Conservation (phyloP, 2,113 vertebrate species). For the Tiliqua scincoides region DNA sequence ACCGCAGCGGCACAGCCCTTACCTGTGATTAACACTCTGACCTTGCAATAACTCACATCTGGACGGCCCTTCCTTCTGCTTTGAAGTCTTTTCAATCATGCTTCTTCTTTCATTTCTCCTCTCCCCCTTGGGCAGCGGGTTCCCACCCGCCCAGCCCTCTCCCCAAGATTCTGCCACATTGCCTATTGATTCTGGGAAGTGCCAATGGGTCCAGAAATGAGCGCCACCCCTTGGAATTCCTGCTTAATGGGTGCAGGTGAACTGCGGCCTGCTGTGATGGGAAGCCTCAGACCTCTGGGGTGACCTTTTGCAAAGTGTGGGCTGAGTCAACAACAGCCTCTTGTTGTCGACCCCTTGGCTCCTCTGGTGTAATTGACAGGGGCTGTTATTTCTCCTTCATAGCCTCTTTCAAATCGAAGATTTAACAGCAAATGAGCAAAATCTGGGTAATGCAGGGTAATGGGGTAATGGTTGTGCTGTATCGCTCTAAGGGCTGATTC, state of each 20-base stretch:
- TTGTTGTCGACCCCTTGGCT: constrained; percentile 12
- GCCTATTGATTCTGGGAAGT: constrained; percentile 58
- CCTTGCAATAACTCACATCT: constrained; percentile 77
- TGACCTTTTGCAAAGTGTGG: constrained; percentile 67
- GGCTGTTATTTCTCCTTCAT: constrained; percentile 59
- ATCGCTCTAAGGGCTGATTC: neutral
- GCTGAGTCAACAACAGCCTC: constrained; percentile 59
- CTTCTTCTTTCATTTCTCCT: constrained; percentile 61
- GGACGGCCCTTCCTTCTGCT: constrained; percentile 65
- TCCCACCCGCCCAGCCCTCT: constrained; percentile 48
- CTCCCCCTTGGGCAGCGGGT: constrained; percentile 25
- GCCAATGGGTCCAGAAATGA: constrained; percentile 45
- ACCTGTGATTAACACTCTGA: constrained; percentile 73
- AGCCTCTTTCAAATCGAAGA: constrained; percentile 54
- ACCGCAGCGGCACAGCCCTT: constrained; percentile 6
- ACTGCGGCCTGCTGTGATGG: constrained; percentile 35
- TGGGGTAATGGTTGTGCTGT: constrained; percentile 8
- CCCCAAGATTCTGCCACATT: constrained; percentile 2
- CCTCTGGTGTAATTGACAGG: constrained; percentile 59
- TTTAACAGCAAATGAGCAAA: neutral
- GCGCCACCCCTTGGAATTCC: constrained; percentile 57
- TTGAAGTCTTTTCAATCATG: constrained; percentile 73
- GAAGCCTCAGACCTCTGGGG: constrained; percentile 58
- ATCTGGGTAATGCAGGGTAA: constrained; percentile 8
- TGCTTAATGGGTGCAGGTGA: constrained; percentile 73